Conservation (phyloP, 53 echinoderm and acorn worm genomes). For the Apostichopus leukothele region DNA sequence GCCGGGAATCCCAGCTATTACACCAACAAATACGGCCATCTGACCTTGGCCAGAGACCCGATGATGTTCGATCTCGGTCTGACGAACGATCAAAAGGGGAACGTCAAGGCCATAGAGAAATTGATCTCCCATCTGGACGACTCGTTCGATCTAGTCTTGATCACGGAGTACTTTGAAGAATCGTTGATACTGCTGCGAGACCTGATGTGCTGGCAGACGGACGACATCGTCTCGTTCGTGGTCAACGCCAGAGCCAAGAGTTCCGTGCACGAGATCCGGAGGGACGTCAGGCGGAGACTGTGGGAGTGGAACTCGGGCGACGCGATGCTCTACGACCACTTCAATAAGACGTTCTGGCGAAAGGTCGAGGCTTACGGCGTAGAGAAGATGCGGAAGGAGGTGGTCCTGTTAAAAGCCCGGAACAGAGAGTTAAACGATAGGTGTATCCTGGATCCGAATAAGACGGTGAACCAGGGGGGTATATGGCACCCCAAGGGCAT, state of each 20-base stretch:
- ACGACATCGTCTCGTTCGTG: slow-evolving; percentile 78
- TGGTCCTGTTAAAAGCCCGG: slow-evolving; percentile 51
- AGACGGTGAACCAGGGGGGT: slow-evolving; percentile 52
- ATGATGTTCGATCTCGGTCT: slow-evolving; percentile 91
- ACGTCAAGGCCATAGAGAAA: slow-evolving; percentile 15
- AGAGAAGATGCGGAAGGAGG: slow-evolving; percentile 72
- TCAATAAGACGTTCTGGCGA: slow-evolving; percentile 79
- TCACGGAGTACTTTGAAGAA: slow-evolving; percentile 91
- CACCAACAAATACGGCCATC: slow-evolving; percentile 13
- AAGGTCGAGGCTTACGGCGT: slow-evolving; percentile 74
- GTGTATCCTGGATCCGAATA: slow-evolving; percentile 55
- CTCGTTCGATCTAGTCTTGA: slow-evolving; percentile 83
- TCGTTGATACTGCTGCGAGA: slow-evolving; percentile 79
- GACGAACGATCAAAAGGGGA: slow-evolving; percentile 27
- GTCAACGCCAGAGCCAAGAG: slow-evolving; percentile 76
- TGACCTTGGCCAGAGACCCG: slow-evolving; percentile 61
- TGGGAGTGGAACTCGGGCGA: slow-evolving; percentile 81
- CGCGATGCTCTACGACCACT: slow-evolving; percentile 67
- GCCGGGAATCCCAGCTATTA: slow-evolving; percentile 53
- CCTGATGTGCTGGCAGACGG: slow-evolving; percentile 83
- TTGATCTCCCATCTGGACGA: slow-evolving; percentile 48
- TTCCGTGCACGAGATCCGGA: slow-evolving; percentile 55
- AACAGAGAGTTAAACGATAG: slow-evolving; percentile 53
- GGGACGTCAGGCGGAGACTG: slow-evolving; percentile 46
- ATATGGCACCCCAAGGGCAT: slow-evolving; percentile 85